Percentiles rank a stretch among this genome's conserved stretches.
Evolutionary conservation across 2,113 vertebrate genomes (phyloP).

Genomic region (Barbus barbus): DNA sequence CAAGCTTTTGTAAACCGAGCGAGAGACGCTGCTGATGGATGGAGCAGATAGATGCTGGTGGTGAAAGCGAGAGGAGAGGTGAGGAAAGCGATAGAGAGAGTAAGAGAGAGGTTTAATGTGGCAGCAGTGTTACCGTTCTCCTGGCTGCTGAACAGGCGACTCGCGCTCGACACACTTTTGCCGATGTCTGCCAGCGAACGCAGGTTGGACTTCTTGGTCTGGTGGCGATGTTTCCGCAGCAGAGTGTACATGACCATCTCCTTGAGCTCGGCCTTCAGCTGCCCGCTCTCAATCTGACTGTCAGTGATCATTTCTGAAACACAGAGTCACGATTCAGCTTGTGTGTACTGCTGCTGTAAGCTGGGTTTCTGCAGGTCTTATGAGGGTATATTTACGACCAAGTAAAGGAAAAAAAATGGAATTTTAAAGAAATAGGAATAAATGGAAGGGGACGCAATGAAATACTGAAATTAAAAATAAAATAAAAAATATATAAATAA

Average conservation of each 20-base stretch:
- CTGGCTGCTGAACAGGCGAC: constrained; percentile 91
- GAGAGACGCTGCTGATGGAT: constrained; percentile 5
- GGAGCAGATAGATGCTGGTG: not conserved
- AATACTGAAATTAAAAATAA: too few species aligned
- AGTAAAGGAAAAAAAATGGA: too few species aligned
- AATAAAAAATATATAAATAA: too few species aligned
- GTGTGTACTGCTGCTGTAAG: not conserved
- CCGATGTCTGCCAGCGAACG: constrained; percentile 97
- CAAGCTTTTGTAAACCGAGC: not conserved
- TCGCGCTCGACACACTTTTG: constrained; percentile 97
- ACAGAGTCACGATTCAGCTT: not conserved
- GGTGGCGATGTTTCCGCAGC: constrained; percentile 92
- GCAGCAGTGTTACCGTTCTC: constrained; percentile 83
- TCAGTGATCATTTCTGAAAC: constrained; percentile 89
- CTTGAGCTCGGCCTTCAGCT: constrained; percentile 87
- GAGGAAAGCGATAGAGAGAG: not conserved
- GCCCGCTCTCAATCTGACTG: constrained; percentile 87
- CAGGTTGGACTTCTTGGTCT: constrained; percentile 99
- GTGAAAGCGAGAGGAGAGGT: not conserved
- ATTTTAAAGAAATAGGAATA: too few species aligned
- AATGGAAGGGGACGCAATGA: too few species aligned
- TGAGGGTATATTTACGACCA: too few species aligned
- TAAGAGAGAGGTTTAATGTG: not conserved
- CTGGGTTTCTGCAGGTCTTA: too few species aligned
- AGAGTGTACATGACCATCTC: constrained; percentile 93